Percentiles rank a stretch among this genome's conserved stretches.
Conservation (phyloP, 53 echinoderm and acorn worm genomes). For the Temnopleurus reevesii region DNA sequence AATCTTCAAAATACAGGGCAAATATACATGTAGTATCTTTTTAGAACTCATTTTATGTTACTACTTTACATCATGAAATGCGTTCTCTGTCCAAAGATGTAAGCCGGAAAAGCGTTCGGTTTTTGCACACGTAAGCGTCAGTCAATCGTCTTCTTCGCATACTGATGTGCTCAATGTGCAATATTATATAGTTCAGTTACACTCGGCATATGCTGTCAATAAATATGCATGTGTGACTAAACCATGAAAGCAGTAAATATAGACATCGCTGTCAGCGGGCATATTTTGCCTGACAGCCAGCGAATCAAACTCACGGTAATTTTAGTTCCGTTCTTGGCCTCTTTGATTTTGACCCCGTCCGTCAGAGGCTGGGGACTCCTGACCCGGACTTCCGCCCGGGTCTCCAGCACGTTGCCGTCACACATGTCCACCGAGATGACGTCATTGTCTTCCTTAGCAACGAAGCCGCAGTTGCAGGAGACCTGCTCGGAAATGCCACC, state of each 20-base stretch:
- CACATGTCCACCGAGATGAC: conserved; percentile 98
- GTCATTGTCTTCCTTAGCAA: conserved; percentile 96
- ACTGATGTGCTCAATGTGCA: too few species aligned
- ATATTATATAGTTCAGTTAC: too few species aligned
- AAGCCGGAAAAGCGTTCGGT: too few species aligned
- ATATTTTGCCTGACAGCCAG: not conserved
- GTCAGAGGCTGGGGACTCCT: conserved; percentile 78
- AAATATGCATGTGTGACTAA: too few species aligned
- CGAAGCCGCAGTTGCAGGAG: conserved; percentile 97
- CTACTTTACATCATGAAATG: too few species aligned
- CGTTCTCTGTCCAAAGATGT: too few species aligned
- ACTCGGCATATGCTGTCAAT: too few species aligned
- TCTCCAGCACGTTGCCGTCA: conserved; percentile 71
- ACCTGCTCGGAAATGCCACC: conserved; percentile 73
- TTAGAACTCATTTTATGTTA: too few species aligned
- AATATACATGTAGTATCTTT: too few species aligned
- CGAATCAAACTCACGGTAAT: conserved; percentile 80
- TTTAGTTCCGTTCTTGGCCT: conserved; percentile 83
- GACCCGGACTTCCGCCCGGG: conserved; percentile 73
- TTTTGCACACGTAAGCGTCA: too few species aligned
- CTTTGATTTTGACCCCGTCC: conserved; percentile 85
- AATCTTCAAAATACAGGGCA: too few species aligned
- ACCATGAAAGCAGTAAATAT: not conserved
- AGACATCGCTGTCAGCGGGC: conserved; percentile 26
- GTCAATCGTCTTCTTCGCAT: too few species aligned